Percentiles rank a stretch among this genome's conserved stretches.
These are phyloP conservation scores for Trissolcus japonicus DNA, from an alignment of 2,888 invertebrate species.

Conservation along the genomic window DNA sequence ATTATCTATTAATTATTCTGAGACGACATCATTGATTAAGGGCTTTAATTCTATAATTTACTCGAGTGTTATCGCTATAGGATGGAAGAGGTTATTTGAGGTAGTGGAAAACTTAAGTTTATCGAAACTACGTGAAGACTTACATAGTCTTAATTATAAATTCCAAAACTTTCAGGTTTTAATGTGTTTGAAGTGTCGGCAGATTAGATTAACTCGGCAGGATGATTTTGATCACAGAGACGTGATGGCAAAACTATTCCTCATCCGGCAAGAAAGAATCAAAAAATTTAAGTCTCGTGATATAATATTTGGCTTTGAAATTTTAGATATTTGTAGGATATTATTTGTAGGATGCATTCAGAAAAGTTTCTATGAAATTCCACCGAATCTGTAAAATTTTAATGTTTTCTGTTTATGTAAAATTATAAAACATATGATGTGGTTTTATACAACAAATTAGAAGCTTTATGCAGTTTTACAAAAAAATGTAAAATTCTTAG, in stretches of 20 bases:
- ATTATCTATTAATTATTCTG: slow-evolving; percentile 53
- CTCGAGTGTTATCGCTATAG: slow-evolving; percentile 43
- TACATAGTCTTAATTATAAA: slow-evolving; percentile 47
- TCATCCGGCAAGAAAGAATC: too few relatives aligned
- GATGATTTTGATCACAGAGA: neutral
- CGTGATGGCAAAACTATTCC: neutral
- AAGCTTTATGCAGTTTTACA: too few relatives aligned
- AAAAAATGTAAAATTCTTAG: too few relatives aligned
- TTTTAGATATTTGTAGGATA: too few relatives aligned
- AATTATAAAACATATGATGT: too few relatives aligned
- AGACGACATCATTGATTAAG: slow-evolving; percentile 42
- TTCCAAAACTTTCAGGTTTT: slow-evolving; percentile 37
- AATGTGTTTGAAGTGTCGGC: slow-evolving; percentile 11
- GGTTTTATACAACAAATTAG: too few relatives aligned
- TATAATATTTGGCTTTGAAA: too few relatives aligned
- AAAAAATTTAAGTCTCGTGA: too few relatives aligned
- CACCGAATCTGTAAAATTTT: too few relatives aligned
- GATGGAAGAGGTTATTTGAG: slow-evolving; percentile 34
- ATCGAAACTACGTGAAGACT: slow-evolving; percentile 41
- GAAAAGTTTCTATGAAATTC: too few relatives aligned
- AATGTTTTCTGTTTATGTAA: too few relatives aligned
- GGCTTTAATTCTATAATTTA: slow-evolving; percentile 50
- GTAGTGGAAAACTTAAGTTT: slow-evolving; percentile 32
- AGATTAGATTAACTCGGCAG: neutral
- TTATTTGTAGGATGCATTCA: too few relatives aligned